phyloP scores from a whole-genome alignment of 1,140 invertebrate genomes.

The Rhagoletis pomonella region DNA sequence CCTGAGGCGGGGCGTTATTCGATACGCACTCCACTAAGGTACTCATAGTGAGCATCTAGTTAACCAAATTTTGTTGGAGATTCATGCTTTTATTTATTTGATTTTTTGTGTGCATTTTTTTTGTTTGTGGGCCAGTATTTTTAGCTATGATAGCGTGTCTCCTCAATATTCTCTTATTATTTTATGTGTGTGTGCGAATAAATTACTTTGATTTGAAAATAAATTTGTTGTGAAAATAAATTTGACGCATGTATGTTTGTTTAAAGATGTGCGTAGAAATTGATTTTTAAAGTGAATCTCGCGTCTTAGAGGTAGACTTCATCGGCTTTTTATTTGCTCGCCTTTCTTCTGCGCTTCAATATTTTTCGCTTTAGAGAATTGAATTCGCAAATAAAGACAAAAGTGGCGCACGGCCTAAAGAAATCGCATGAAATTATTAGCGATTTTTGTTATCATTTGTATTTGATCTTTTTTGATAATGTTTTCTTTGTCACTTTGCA shows the following conservation, averaged over 20 bases:
- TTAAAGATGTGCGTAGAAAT: neutral
- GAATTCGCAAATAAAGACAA: neutral
- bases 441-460: neutral
- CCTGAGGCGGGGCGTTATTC: neutral
- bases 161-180: neutral
- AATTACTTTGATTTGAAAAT: neutral
- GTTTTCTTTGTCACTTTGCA: neutral
- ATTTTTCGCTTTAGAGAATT: neutral
- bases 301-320: neutral
- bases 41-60: neutral
- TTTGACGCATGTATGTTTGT: neutral
- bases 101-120: neutral
- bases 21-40: neutral
- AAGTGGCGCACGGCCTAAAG: neutral
- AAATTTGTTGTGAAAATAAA: neutral
- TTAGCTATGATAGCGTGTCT: constrained; percentile 30
- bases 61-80: neutral
- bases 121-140: neutral
- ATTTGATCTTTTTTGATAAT: neutral
- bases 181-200: neutral
- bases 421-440: neutral
- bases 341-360: neutral
- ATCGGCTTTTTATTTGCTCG: constrained; percentile 19
- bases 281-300: neutral
- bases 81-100: neutral